Evolutionary conservation across 2,113 vertebrate species (phyloP).

Genomic region (Vimba vimba): DNA sequence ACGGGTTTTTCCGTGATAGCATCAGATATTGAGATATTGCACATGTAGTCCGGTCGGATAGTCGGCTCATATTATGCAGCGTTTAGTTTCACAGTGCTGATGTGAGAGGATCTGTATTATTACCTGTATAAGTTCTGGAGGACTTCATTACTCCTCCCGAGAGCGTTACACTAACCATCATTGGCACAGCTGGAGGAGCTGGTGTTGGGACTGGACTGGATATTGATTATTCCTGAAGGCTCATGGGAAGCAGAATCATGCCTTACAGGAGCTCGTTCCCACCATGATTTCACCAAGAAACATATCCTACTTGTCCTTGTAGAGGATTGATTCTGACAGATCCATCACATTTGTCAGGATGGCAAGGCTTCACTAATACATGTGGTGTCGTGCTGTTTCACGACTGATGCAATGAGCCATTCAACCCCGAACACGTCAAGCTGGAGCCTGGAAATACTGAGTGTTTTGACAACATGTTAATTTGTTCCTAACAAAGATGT

Average conservation of each 20-base stretch:
- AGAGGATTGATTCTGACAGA: constrained; percentile 7
- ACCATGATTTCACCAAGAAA: background rate
- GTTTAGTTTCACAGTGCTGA: background rate
- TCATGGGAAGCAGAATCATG: background rate
- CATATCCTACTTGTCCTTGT: background rate
- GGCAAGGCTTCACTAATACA: background rate
- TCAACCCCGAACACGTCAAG: background rate
- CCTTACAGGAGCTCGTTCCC: background rate
- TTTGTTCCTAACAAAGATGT: background rate
- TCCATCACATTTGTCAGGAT: constrained; percentile 28
- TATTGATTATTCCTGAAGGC: constrained; percentile 43
- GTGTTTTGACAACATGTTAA: constrained; percentile 12
- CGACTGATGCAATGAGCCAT: background rate
- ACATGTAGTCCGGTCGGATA: background rate
- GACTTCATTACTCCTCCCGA: constrained; percentile 23
- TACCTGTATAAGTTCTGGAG: background rate
- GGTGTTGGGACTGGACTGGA: constrained; percentile 28
- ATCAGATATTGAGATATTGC: background rate
- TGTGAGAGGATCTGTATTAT: constrained; percentile 12
- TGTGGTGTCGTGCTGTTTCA: constrained; percentile 6
- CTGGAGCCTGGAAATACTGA: background rate
- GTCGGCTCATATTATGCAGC: background rate
- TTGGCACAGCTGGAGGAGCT: constrained; percentile 43
- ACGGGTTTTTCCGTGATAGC: background rate
- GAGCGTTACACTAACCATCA: background rate